phyloP scores from a whole-genome alignment of 2,797 vertebrate species.

The Danio tinwini region DNA sequence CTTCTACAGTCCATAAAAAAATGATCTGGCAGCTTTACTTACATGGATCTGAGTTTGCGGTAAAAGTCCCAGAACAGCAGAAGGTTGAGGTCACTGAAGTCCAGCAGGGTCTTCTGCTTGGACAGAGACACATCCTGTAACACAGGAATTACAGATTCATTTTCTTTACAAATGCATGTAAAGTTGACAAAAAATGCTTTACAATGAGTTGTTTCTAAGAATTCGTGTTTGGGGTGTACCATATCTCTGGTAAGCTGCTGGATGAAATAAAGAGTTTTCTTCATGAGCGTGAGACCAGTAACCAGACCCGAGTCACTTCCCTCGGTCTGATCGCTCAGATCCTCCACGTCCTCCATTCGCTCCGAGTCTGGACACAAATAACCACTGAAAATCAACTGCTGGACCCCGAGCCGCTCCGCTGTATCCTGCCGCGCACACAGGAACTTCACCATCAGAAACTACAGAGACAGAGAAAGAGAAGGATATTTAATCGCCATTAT shows the following conservation, averaged over 20 bases:
- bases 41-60: slow-evolving; percentile 91
- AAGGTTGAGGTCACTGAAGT: slow-evolving; percentile 88
- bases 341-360: slow-evolving; percentile 76
- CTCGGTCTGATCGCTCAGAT: slow-evolving; percentile 74
- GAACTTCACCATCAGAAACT: slow-evolving; percentile 99
- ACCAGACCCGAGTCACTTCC: slow-evolving; percentile 67
- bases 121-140: slow-evolving; percentile 87
- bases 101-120: slow-evolving; percentile 90
- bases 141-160: slow-evolving; percentile 54
- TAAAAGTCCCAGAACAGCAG: slow-evolving; percentile 95
- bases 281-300: slow-evolving; percentile 87
- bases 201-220: background rate
- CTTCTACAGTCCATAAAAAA: background rate
- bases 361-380: slow-evolving; percentile 82
- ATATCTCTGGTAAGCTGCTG: slow-evolving; percentile 93
- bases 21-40: slow-evolving; percentile 70
- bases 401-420: slow-evolving; percentile 91
- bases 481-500: background rate
- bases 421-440: slow-evolving; percentile 91
- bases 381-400: slow-evolving; percentile 88
- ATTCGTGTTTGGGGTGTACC: slow-evolving; percentile 78
- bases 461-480: slow-evolving; percentile 3
- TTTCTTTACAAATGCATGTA: slow-evolving; percentile 3
- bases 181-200: background rate
- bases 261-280: slow-evolving; percentile 92